Conservation (phyloP, 2,113 vertebrate genomes). For the Anguilla japonica region DNA sequence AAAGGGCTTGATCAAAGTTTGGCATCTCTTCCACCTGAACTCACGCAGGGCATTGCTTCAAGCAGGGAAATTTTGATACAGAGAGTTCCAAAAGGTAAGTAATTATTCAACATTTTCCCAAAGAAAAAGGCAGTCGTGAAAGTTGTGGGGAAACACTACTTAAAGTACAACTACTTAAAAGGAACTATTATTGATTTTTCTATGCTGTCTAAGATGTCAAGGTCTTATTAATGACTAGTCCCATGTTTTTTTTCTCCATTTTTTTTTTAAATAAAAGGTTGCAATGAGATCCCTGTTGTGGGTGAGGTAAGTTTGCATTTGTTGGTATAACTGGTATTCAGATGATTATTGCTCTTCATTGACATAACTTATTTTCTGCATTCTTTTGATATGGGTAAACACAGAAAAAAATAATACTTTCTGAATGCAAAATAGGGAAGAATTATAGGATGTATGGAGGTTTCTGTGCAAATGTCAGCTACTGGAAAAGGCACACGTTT, state of each 20-base stretch:
- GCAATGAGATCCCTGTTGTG: background rate
- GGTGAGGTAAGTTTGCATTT: conserved; percentile 15
- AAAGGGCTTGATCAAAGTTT: conserved; percentile 19
- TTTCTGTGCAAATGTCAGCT: too few species aligned
- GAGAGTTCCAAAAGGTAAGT: conserved; percentile 15
- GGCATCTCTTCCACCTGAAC: conserved; percentile 4
- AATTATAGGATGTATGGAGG: background rate
- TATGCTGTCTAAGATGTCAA: background rate
- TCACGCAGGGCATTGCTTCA: conserved; percentile 10
- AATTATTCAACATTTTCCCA: background rate
- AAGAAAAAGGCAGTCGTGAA: background rate
- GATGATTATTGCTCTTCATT: background rate
- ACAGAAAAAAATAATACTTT: conserved; percentile 1
- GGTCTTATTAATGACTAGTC: background rate
- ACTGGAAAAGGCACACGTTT: background rate
- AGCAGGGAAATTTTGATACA: conserved; percentile 7
- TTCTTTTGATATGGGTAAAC: background rate
- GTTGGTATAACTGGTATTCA: background rate
- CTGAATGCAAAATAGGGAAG: background rate
- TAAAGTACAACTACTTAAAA: background rate
- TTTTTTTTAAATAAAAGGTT: conserved; percentile 5
- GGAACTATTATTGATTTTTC: background rate
- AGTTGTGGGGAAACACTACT: background rate
- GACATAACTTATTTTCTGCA: background rate
- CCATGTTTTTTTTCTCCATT: too few species aligned